Base-by-base conservation (phyloP, 2,888 invertebrate species). In the Encarsia formosa region DNA sequence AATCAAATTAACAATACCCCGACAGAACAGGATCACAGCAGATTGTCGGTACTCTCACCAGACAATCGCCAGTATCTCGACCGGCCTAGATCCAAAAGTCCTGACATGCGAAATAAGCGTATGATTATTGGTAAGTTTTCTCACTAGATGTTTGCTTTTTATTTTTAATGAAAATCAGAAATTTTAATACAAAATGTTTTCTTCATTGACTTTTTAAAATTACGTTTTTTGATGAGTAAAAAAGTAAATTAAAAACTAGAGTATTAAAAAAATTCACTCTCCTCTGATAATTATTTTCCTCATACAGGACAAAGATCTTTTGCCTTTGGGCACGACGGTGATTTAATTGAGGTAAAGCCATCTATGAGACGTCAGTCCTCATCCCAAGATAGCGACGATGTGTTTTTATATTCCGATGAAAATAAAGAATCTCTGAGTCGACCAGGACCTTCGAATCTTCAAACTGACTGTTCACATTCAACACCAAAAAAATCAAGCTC, bases 61-160 rank as follows among this genome's bases (percentile, higher is more conserved):
- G 71, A 73, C 42, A 73, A 68, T 47, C 66, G 73, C 34, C 69
- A 69, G 50, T 74, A 67, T 59, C 60, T 73, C 57, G 70, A 73
- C 43, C 65, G 68, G 46, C 68, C 68, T 11, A 65, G 74, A 18
- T 71, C 71, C 3, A 73, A 68, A 50, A 73, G 73, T 58, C 73
- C 74, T 1, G 73, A 74, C 47, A 71, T 73, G 72, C 68, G 71
- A 9, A 73, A 72, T 49, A 73, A 70, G 58, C 67, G 73, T 5
- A 74, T 74, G 71, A 72, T 74, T 24, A 74, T 74, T 57, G 73
- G 73, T 74, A 50, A 48, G 24, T 5, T 8, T 18, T 16, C 13
- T 22, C n/a, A 20, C 20, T 9, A 23, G 15, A n/a, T 40, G 8
- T 38, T 38, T n/a, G 29, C 8, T 29, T 9, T 29, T 29, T 29